Percentiles rank a stretch among this genome's conserved stretches.
Conservation (phyloP, 2,888 invertebrate genomes). For the Dichetophora obliterata region DNA sequence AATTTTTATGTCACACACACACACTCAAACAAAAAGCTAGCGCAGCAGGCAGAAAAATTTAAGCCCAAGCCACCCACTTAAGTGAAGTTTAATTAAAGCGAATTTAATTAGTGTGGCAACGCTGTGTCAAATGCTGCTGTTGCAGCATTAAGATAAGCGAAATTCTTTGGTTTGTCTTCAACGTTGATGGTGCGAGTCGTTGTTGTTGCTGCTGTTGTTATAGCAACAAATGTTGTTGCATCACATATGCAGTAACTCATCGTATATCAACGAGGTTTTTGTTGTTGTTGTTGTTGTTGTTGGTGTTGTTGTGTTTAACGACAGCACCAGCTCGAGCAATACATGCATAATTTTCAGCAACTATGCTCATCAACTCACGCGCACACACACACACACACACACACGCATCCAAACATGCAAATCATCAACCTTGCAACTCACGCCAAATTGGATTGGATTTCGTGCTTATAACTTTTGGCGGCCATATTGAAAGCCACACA, state of each 20-base stretch:
- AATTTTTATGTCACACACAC: constrained; percentile 1
- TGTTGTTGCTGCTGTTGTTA: background rate
- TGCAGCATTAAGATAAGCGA: background rate
- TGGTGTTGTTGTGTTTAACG: background rate
- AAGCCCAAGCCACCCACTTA: background rate
- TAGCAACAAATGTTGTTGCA: background rate
- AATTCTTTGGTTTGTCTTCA: no score
- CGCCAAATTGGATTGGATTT: constrained; percentile 30
- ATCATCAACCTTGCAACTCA: background rate
- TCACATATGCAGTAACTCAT: background rate
- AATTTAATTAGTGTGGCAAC: constrained; percentile 32
- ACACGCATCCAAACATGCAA: no score
- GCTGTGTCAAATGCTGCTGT: background rate
- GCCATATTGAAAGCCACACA: constrained; percentile 38
- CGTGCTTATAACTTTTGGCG: constrained; percentile 48
- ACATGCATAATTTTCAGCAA: background rate
- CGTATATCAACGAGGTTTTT: background rate
- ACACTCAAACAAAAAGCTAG: background rate
- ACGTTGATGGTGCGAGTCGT: no score
- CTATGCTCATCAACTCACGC: background rate
- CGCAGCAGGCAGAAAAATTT: no score
- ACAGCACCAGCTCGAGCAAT: background rate
- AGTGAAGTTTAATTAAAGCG: constrained; percentile 28
- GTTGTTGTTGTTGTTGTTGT: background rate
- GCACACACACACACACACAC: background rate